Evolutionary conservation across 2,888 invertebrate species (phyloP).

Genomic region (Ormia ochracea): DNA sequence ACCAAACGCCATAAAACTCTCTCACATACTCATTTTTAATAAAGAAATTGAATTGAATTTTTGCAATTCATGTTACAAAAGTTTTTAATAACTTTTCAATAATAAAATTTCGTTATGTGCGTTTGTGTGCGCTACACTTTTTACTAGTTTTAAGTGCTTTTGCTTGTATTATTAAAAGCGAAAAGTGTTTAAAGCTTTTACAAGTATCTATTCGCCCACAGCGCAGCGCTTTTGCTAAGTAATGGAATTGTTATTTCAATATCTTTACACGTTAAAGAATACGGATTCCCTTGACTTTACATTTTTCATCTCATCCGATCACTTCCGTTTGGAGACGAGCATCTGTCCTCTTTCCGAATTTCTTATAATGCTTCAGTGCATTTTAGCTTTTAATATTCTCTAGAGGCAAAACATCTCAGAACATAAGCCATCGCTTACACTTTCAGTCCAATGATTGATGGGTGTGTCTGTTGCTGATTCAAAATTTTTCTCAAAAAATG

Average conservation of each 20-base stretch:
- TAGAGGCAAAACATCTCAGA: too few species aligned
- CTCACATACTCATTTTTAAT: neutral
- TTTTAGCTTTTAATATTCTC: too few species aligned
- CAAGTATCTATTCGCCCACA: neutral
- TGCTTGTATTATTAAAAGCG: slow-evolving; percentile 24
- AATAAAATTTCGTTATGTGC: slow-evolving; percentile 53
- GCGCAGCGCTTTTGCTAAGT: neutral
- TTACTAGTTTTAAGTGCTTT: slow-evolving; percentile 52
- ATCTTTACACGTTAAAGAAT: neutral
- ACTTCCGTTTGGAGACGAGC: too few species aligned
- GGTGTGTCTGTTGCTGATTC: too few species aligned
- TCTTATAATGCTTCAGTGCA: too few species aligned
- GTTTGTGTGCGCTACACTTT: neutral
- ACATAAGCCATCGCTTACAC: too few species aligned
- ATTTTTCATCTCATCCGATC: too few species aligned
- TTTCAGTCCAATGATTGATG: too few species aligned
- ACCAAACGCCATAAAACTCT: neutral
- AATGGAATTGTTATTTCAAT: slow-evolving; percentile 12
- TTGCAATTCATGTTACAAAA: slow-evolving; percentile 57
- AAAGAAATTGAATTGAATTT: slow-evolving; percentile 57
- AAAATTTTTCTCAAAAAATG: too few species aligned
- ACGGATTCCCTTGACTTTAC: too few species aligned
- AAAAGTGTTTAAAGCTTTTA: slow-evolving; percentile 13
- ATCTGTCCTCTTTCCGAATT: too few species aligned
- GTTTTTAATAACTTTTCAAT: slow-evolving; percentile 61